Evolutionary conservation across 2,797 vertebrate genomes (phyloP).

Genomic region (Sciurus carolinensis): DNA sequence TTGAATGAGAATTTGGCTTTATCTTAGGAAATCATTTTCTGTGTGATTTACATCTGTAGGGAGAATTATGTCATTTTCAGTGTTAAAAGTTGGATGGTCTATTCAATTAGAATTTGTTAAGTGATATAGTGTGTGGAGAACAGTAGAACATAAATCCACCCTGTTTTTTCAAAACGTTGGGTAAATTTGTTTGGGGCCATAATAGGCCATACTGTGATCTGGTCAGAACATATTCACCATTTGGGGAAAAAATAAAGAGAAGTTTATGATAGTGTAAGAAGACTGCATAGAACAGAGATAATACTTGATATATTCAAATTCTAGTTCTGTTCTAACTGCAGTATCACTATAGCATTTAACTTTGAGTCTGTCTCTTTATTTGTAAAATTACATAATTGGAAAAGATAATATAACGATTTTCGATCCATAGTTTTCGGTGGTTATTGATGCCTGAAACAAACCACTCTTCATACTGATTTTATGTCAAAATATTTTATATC

Average conservation of each 20-base stretch:
- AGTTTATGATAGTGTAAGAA: not conserved
- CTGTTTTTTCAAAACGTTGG: not conserved
- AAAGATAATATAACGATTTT: not conserved
- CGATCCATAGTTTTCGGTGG: not conserved
- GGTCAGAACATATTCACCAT: not conserved
- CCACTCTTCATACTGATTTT: not conserved
- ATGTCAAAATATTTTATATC: constrained; percentile 22
- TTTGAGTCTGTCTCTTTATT: not conserved
- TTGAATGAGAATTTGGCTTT: not conserved
- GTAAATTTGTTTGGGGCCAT: not conserved
- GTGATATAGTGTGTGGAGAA: not conserved
- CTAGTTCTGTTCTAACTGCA: not conserved
- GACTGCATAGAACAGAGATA: not conserved
- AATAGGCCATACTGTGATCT: not conserved
- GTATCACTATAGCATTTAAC: not conserved
- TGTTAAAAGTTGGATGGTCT: not conserved
- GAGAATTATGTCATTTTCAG: not conserved
- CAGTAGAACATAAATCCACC: not conserved
- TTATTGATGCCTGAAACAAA: not conserved
- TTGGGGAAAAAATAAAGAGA: not conserved
- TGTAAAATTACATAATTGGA: not conserved
- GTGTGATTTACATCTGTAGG: not conserved
- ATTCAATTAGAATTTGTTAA: not conserved
- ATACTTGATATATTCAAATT: no score
- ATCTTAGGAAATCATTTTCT: not conserved